Conservation (phyloP, 2,888 invertebrate genomes). For the Lochmaea capreae region DNA sequence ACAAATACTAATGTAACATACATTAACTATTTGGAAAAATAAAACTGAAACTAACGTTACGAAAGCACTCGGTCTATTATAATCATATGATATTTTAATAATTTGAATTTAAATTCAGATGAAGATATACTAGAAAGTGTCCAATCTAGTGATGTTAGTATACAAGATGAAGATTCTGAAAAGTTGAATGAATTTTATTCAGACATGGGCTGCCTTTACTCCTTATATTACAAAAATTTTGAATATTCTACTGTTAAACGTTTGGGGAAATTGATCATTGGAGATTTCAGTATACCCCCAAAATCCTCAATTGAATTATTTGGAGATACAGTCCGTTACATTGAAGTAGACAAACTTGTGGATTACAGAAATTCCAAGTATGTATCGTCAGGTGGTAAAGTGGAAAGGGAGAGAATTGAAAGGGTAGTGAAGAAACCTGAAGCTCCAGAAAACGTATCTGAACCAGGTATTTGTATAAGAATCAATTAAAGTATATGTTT, state of each 20-base stretch:
- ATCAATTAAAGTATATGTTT: background rate
- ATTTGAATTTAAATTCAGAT: background rate
- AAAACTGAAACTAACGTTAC: no score
- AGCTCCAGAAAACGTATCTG: background rate
- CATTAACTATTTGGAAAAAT: no score
- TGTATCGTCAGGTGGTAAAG: slow-evolving; percentile 35
- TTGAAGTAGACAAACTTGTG: slow-evolving; percentile 40
- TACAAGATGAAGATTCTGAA: slow-evolving; percentile 60
- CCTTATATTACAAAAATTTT: slow-evolving; percentile 69
- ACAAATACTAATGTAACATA: no score
- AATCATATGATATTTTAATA: background rate
- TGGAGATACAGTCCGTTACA: slow-evolving; percentile 56
- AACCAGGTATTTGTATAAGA: background rate
- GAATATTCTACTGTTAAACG: slow-evolving; percentile 69
- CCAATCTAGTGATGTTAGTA: background rate
- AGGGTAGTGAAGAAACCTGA: slow-evolving; percentile 41
- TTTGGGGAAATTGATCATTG: slow-evolving; percentile 63
- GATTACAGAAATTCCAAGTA: slow-evolving; percentile 22
- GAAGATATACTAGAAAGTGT: slow-evolving; percentile 1
- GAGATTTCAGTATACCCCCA: slow-evolving; percentile 60
- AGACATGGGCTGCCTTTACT: slow-evolving; percentile 70
- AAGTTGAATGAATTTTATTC: slow-evolving; percentile 67
- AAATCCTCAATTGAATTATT: slow-evolving; percentile 64
- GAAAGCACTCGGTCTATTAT: no score
- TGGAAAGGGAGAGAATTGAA: slow-evolving; percentile 34